These are phyloP conservation scores for Aphodius sticticus DNA, from an alignment of 2,888 invertebrate species.

Conservation along the genomic window DNA sequence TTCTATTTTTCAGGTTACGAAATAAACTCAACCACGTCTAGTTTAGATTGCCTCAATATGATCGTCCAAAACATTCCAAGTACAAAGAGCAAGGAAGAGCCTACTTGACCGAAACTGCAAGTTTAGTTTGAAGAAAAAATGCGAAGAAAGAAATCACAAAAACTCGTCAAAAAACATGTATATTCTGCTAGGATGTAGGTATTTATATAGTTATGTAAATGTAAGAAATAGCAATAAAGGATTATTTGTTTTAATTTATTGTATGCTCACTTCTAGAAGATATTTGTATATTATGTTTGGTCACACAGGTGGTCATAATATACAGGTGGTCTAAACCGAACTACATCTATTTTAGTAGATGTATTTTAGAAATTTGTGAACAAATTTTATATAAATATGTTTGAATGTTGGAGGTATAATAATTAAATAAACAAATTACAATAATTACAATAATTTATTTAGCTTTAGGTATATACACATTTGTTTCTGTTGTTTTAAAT, in stretches of 20 bases:
- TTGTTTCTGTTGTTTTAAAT: background rate
- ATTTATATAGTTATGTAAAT: background rate
- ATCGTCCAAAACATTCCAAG: conserved; percentile 74
- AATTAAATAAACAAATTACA: background rate
- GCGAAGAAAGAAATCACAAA: background rate
- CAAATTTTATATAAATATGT: too few relatives aligned
- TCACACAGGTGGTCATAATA: too few relatives aligned
- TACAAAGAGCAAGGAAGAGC: conserved; percentile 47
- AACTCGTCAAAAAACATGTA: too few relatives aligned
- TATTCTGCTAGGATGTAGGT: background rate
- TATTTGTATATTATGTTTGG: too few relatives aligned
- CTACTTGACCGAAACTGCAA: conserved; percentile 31
- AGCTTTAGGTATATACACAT: background rate
- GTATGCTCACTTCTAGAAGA: too few relatives aligned
- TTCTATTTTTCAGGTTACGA: conserved; percentile 59
- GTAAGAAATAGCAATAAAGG: background rate
- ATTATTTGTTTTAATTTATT: background rate
- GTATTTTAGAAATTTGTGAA: too few relatives aligned
- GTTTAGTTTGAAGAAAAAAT: background rate
- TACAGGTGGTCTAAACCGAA: too few relatives aligned
- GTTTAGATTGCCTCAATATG: conserved; percentile 73
- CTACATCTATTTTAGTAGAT: too few relatives aligned
- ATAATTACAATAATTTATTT: background rate
- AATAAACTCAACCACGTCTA: conserved; percentile 62
- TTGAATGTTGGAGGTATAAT: background rate